These are phyloP conservation scores for Schizotus pectinicornis DNA, from an alignment of 2,888 invertebrate genomes.

Conservation along the genomic window DNA sequence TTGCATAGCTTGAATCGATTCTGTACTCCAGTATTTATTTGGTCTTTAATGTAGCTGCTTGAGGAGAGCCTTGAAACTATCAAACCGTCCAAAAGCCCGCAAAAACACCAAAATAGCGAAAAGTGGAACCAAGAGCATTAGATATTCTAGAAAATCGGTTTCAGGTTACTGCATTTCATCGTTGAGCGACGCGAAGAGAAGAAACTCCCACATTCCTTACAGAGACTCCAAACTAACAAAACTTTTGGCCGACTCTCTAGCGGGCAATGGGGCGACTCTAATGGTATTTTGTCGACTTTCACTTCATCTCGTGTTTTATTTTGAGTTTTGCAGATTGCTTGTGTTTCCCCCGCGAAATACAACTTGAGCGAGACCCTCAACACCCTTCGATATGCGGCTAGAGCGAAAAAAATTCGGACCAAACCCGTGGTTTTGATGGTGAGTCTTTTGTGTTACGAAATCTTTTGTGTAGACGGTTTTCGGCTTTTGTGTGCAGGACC, in stretches of 20 bases:
- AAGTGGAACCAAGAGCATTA: neutral
- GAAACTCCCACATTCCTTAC: slow-evolving; percentile 89
- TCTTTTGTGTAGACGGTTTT: slow-evolving; percentile 1
- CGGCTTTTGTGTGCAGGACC: slow-evolving; percentile 70
- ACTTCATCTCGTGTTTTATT: slow-evolving; percentile 29
- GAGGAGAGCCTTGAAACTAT: neutral
- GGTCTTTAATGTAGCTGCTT: neutral
- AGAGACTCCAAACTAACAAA: slow-evolving; percentile 94
- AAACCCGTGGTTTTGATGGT: slow-evolving; percentile 95
- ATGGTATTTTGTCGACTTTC: slow-evolving; percentile 69
- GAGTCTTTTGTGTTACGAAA: slow-evolving; percentile 45
- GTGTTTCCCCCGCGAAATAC: slow-evolving; percentile 87
- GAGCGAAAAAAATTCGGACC: slow-evolving; percentile 91
- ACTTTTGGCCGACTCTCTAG: slow-evolving; percentile 88
- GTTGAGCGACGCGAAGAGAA: slow-evolving; percentile 80
- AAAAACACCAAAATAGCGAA: neutral
- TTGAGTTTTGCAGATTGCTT: slow-evolving; percentile 76
- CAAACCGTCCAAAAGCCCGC: no score
- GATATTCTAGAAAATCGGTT: slow-evolving; percentile 29
- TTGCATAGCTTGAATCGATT: no score
- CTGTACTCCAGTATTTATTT: no score
- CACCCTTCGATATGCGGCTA: slow-evolving; percentile 88
- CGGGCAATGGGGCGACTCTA: slow-evolving; percentile 91
- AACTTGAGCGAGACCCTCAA: slow-evolving; percentile 89
- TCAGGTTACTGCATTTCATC: slow-evolving; percentile 94